phyloP scores from a whole-genome alignment of 2,113 vertebrate species.

The Numida meleagris region DNA sequence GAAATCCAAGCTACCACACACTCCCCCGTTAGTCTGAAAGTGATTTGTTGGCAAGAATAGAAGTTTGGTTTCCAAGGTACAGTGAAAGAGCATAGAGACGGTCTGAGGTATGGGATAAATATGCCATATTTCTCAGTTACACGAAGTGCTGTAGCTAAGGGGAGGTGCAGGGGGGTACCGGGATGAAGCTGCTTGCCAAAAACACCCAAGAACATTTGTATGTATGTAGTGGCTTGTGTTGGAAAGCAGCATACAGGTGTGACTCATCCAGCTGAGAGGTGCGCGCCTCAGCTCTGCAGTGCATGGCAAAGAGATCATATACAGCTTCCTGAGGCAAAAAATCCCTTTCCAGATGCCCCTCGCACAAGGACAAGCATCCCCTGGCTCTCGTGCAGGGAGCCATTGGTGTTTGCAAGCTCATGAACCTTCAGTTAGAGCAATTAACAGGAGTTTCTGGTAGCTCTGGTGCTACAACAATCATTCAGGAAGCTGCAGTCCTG shows the following conservation, averaged over 20 bases:
- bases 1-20: constrained; percentile 60
- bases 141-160: constrained; percentile 34
- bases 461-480: rapidly evolving
- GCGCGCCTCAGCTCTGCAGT: neutral
- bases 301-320: neutral
- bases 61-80: constrained; percentile 72
- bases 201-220: neutral
- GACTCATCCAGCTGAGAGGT: neutral
- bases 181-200: neutral
- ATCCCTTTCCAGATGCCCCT: neutral
- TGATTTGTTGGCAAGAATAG: constrained; percentile 75
- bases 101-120: constrained; percentile 61
- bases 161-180: neutral
- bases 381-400: neutral
- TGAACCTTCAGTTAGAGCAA: neutral
- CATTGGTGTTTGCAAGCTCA: neutral
- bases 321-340: neutral
- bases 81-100: constrained; percentile 59
- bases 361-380: neutral
- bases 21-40: constrained; percentile 63
- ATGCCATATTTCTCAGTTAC: constrained; percentile 61
- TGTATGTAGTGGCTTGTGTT: constrained; percentile 27
- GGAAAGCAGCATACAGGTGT: neutral
- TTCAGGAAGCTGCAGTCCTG: neutral
- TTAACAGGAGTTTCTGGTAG: neutral